These are phyloP conservation scores for Acromyrmex echinatior DNA, from an alignment of 1,140 invertebrate genomes.

Conservation along the genomic window DNA sequence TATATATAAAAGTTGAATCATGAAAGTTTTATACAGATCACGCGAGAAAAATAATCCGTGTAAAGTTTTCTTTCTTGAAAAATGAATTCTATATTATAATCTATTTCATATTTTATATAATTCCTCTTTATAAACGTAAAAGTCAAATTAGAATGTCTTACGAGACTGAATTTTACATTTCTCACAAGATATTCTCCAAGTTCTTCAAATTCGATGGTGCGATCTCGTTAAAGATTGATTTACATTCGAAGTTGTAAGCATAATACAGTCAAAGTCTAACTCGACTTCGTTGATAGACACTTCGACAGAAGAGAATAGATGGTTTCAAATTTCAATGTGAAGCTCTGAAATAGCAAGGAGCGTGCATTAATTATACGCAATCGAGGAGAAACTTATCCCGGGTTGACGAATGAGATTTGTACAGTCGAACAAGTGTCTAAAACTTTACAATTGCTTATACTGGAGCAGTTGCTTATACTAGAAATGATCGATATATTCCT, in stretches of 20 bases:
- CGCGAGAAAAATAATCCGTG: neutral
- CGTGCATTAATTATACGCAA: constrained; percentile 51
- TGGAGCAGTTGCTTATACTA: neutral
- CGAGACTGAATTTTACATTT: constrained; percentile 7
- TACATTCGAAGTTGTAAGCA: constrained; percentile 37
- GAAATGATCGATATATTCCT: constrained; percentile 40
- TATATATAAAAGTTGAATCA: neutral
- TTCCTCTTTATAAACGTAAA: neutral
- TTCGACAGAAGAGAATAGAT: constrained; percentile 44
- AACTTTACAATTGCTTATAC: constrained; percentile 20
- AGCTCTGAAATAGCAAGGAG: constrained; percentile 30
- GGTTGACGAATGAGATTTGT: constrained; percentile 38
- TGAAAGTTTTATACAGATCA: neutral
- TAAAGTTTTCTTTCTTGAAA: constrained; percentile 15
- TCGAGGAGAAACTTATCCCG: neutral
- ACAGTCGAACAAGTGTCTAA: constrained; percentile 17
- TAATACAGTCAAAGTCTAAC: constrained; percentile 35
- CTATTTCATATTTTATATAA: neutral
- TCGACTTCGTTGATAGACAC: constrained; percentile 47
- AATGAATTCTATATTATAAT: neutral
- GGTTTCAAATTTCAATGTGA: constrained; percentile 40
- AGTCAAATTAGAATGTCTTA: neutral
- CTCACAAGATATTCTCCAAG: constrained; percentile 7
- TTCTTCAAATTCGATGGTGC: constrained; percentile 29
- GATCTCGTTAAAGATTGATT: constrained; percentile 51